These are phyloP conservation scores for Campoplex capitator DNA, from an alignment of 2,888 invertebrate species.

Conservation along the genomic window DNA sequence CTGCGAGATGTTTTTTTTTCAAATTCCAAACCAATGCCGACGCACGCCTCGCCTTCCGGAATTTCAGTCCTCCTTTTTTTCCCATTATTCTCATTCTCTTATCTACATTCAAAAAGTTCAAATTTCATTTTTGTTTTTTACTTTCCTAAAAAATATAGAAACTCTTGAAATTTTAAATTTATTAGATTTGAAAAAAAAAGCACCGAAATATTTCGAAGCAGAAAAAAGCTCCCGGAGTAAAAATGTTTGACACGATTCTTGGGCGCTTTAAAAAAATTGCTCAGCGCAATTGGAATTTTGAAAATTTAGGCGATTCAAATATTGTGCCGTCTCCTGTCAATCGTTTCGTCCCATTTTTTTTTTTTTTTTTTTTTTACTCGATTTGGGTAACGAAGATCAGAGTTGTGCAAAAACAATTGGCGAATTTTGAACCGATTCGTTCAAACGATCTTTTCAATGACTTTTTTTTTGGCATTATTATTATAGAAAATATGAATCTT, in stretches of 20 bases:
- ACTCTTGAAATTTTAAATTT: not conserved
- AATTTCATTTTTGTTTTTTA: not conserved
- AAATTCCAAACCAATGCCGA: conserved; percentile 26
- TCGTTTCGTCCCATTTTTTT: not conserved
- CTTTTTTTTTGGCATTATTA: not conserved
- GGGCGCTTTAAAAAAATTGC: not conserved
- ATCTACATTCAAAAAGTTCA: not conserved
- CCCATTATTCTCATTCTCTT: not conserved
- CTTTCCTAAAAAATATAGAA: conserved; percentile 1
- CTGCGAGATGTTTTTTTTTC: not conserved
- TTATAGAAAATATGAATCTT: not conserved
- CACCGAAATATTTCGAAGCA: not conserved
- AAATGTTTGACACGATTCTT: not conserved
- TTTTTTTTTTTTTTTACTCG: not conserved
- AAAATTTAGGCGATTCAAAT: not conserved
- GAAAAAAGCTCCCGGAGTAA: not conserved
- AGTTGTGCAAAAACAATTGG: not conserved
- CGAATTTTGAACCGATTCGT: not conserved
- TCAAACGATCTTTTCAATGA: not conserved
- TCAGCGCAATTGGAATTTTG: not conserved
- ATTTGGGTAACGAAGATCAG: not conserved
- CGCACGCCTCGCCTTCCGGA: not conserved
- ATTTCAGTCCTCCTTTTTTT: not conserved
- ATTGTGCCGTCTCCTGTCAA: not conserved
- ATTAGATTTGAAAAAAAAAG: not conserved